A percentile compares a stretch with the other conserved stretches of the same genome.
These are phyloP conservation scores for Pardalotus punctatus DNA, from an alignment of 2,113 vertebrate genomes.

Conservation along the genomic window DNA sequence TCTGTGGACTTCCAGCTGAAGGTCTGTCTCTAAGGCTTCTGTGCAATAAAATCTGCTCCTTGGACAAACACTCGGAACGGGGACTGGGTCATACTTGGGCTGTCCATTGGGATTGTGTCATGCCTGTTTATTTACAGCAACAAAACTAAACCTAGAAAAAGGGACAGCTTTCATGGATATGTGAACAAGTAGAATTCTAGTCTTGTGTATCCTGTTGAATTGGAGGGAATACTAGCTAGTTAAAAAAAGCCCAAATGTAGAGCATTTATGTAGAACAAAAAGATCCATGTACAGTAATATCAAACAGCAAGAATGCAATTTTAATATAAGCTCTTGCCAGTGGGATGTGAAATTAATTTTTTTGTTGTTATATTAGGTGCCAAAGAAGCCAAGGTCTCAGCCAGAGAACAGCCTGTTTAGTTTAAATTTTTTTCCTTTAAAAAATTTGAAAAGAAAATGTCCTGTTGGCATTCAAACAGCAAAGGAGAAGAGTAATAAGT, in stretches of 20 bases:
- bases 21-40: background rate
- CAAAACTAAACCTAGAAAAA: background rate
- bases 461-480: background rate
- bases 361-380: conserved; percentile 52
- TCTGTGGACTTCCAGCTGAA: background rate
- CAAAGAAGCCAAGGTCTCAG: conserved; percentile 57
- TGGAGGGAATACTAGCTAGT: background rate
- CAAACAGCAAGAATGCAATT: conserved; percentile 34
- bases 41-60: background rate
- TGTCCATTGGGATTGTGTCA: background rate
- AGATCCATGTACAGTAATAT: conserved; percentile 12
- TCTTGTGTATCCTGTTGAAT: background rate
- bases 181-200: background rate
- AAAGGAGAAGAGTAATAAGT: background rate
- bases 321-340: conserved; percentile 27
- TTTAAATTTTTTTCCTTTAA: conserved; percentile 17
- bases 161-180: background rate
- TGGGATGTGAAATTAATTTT: conserved; percentile 44
- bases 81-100: background rate
- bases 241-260: background rate
- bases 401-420: conserved; percentile 33
- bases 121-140: background rate
- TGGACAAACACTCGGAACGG: background rate
- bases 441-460: conserved; percentile 2
- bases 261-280: background rate